phyloP scores from a whole-genome alignment of 1,140 invertebrate species.

The Achroia grisella region DNA sequence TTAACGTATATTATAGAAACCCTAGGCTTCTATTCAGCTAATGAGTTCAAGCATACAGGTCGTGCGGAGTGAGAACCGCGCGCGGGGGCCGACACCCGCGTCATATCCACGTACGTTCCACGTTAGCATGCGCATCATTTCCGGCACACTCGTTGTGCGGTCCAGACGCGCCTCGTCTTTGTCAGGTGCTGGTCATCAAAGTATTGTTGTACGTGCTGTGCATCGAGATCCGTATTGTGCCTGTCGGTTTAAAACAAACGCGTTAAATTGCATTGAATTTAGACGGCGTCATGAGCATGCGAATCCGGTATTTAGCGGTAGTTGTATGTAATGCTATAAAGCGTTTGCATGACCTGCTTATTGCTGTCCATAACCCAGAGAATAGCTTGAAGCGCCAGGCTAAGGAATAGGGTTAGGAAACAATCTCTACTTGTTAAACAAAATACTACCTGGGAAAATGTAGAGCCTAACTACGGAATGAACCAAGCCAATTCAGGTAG shows the following conservation, averaged over 20 bases:
- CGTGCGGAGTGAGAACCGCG: conserved; percentile 34
- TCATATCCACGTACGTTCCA: conserved; percentile 63
- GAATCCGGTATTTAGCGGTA: conserved; percentile 6
- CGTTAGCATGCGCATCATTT: conserved; percentile 22
- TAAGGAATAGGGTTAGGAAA: not conserved
- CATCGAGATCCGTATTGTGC: conserved; percentile 64
- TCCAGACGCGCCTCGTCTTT: conserved; percentile 35
- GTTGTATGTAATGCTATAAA: conserved; percentile 2
- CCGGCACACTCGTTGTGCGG: conserved; percentile 21
- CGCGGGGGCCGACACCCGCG: conserved; percentile 29
- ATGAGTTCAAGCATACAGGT: conserved; percentile 37
- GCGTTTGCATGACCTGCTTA: not conserved
- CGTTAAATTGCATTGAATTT: not conserved
- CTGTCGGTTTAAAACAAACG: conserved; percentile 20
- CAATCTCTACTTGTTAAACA: conserved; percentile 7
- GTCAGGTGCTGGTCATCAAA: conserved; percentile 51
- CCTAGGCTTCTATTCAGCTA: not conserved
- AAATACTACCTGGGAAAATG: conserved; percentile 10
- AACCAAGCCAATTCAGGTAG: conserved; percentile 33
- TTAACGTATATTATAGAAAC: no score
- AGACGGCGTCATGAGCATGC: not conserved
- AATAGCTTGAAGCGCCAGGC: conserved; percentile 5
- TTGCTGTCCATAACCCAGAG: not conserved
- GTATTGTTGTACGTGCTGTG: conserved; percentile 67
- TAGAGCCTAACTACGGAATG: conserved; percentile 37